phyloP scores from a whole-genome alignment of 2,797 vertebrate genomes.

The Eulemur rubriventer region DNA sequence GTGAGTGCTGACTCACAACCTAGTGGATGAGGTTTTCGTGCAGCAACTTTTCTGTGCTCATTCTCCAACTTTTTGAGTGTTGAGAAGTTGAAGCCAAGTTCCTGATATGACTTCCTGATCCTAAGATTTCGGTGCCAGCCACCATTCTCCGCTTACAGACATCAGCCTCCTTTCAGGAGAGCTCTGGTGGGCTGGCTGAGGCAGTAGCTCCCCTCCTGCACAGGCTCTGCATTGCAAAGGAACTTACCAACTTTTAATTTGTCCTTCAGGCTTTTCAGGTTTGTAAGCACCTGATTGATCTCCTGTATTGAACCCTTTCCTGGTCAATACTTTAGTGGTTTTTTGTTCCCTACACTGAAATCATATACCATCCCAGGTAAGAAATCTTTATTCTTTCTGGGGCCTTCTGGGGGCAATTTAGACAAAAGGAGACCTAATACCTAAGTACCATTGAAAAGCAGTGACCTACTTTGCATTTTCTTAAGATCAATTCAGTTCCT shows the following conservation, averaged over 20 bases:
- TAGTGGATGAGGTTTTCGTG: background rate
- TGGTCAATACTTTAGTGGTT: background rate
- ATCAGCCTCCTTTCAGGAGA: background rate
- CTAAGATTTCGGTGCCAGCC: background rate
- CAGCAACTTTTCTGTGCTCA: background rate
- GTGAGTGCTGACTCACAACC: fast-evolving
- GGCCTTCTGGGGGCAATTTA: background rate
- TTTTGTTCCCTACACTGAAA: background rate
- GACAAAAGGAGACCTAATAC: background rate
- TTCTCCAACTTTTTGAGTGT: background rate
- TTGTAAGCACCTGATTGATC: background rate
- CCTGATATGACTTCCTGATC: background rate
- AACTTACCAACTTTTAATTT: background rate
- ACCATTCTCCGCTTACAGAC: background rate
- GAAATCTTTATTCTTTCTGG: background rate
- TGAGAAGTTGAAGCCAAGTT: background rate
- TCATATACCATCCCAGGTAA: background rate
- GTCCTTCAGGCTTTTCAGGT: background rate
- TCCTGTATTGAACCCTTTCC: background rate
- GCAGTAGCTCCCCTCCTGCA: background rate
- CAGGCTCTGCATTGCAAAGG: background rate
- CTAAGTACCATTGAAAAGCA: background rate
- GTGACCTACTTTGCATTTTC: background rate
- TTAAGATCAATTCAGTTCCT: background rate
- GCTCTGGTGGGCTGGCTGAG: fast-evolving